phyloP scores from a whole-genome alignment of 2,113 vertebrate genomes.

The Corythornis vintsioides region DNA sequence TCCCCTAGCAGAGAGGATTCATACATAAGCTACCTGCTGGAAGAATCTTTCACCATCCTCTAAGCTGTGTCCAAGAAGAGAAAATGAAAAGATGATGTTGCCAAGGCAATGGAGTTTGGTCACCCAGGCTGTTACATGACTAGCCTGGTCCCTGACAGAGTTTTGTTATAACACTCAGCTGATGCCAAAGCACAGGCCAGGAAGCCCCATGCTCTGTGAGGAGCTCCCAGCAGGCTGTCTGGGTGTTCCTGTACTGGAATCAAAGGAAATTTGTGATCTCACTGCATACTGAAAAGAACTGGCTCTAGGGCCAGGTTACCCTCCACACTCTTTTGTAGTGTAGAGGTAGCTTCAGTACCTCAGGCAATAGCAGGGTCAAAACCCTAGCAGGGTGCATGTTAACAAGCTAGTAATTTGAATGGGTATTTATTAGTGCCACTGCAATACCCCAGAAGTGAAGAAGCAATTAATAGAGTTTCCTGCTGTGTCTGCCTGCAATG shows the following conservation, averaged over 20 bases:
- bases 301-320: rapidly evolving
- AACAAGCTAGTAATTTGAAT: not conserved
- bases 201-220: not conserved
- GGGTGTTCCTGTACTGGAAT: not conserved
- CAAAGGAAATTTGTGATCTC: not conserved
- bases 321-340: not conserved
- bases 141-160: not conserved
- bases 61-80: not conserved
- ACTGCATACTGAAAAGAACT: not conserved
- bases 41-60: not conserved
- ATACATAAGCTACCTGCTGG: not conserved
- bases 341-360: not conserved
- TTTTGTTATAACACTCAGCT: not conserved
- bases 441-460: not conserved
- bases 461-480: not conserved
- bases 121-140: not conserved
- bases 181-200: not conserved
- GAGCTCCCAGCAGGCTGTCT: not conserved
- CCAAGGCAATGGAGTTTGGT: not conserved
- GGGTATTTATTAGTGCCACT: not conserved
- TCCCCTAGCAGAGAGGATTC: not conserved
- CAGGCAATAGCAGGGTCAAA: not conserved
- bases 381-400: not conserved
- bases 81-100: not conserved
- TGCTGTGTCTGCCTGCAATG: not conserved